Evolutionary conservation across 1,140 invertebrate genomes (phyloP), one percentile per base, ranked within the genome.

Genomic region (Tetramorium parvispinum): DNA sequence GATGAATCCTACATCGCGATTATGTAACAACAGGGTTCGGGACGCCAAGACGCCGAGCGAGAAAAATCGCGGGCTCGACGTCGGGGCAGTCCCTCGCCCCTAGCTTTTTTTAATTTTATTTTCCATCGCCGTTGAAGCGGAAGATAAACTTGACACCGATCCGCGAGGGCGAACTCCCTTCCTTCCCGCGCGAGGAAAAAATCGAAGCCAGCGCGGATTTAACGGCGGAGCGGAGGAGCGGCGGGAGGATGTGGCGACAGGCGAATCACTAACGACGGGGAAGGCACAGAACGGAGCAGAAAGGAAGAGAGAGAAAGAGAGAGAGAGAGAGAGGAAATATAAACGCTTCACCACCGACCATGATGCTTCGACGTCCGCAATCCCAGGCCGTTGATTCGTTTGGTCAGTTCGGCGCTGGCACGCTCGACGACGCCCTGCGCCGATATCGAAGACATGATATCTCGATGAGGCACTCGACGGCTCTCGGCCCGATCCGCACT

Each of bases 381-480:
- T 37, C 97, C 97, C 91, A 98, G 96, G 49, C 98, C 98, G 93
- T 98, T 98, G 95, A 98, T 98, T 88, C 98, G 96, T 92, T 98
- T 98, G 76, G 97, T 97, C 81, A 98, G 95, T 95, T 98, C 98
- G 76, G 98, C 98, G 88, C 98, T 98, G 90, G 98, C 98, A 91
- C 98, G 96, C 96, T 98, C 98, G 93, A 98, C 97, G 92, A 98
- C 97, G 89, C 97, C 97, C 94, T 97, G 97, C 85, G 97, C 97
- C 79, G 97, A 97, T 95, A 97, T 97, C 79, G 96, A 96, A 92
- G 95, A 96, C 95, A 96, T 96, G 86, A 53, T 68, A 18, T 78
- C 89, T 77, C 63, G 86, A 87, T 40, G 68, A 55, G 53, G 75
- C 77, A 18, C 85, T 86, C 77, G n/a, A 40, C 55, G 16, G 57